Conservation (phyloP, 35 echinoderm and acorn worm genomes). For the Heliocidaris erythrogramma region DNA sequence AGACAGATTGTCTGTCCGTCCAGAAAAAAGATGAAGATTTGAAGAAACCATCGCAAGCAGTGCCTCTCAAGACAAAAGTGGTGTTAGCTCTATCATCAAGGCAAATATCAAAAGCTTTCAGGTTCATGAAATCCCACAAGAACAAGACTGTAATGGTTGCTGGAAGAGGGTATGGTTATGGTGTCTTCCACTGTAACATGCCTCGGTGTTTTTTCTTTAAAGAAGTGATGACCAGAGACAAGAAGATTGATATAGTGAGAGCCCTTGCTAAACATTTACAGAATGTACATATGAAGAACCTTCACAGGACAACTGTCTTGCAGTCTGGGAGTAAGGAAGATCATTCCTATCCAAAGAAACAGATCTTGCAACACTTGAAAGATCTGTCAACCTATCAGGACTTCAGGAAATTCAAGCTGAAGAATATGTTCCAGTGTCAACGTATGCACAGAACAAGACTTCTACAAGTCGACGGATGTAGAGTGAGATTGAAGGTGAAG, state of each 20-base stretch:
- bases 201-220: neutral
- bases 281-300: conserved; percentile 7
- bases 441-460: neutral
- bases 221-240: conserved; percentile 20
- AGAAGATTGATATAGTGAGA: neutral
- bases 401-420: neutral
- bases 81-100: neutral
- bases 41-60: neutral
- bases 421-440: neutral
- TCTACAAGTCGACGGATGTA: neutral
- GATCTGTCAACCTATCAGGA: conserved; percentile 9
- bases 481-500: neutral
- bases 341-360: neutral
- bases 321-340: neutral
- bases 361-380: conserved; percentile 1
- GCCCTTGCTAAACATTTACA: neutral
- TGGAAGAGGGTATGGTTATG: conserved; percentile 21
- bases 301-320: neutral
- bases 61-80: neutral
- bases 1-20: neutral
- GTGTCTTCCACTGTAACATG: conserved; percentile 1
- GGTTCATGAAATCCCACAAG: conserved; percentile 20
- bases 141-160: neutral
- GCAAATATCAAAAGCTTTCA: conserved; percentile 25
- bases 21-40: neutral